Evolutionary conservation across 2,888 invertebrate genomes (phyloP).

Genomic region (Cheilosia vernalis): DNA sequence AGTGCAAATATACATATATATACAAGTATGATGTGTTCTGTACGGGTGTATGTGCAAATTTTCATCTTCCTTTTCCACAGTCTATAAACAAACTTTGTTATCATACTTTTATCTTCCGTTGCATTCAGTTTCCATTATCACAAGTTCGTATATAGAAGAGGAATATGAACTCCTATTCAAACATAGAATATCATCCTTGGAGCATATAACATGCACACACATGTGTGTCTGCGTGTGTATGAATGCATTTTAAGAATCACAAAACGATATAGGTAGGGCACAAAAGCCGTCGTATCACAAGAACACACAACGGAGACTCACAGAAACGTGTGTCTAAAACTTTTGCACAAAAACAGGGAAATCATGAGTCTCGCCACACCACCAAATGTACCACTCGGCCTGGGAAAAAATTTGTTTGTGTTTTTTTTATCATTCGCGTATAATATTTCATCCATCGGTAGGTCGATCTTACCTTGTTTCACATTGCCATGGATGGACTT

Average conservation of each 20-base stretch:
- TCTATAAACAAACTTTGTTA: conserved; percentile 74
- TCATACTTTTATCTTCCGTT: conserved; percentile 73
- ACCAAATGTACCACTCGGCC: not conserved
- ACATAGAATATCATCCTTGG: conserved; percentile 37
- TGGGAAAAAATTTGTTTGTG: not conserved
- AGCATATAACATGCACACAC: not conserved
- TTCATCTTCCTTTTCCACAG: conserved; percentile 65
- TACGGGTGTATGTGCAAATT: conserved; percentile 38
- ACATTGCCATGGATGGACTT: not conserved
- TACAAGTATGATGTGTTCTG: not conserved
- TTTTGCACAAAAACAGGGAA: conserved; percentile 35
- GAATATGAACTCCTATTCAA: conserved; percentile 59
- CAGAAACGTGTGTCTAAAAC: conserved; percentile 24
- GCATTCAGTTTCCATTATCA: conserved; percentile 73
- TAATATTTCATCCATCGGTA: conserved; percentile 23
- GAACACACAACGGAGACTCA: conserved; percentile 13
- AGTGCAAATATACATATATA: conserved; percentile 15
- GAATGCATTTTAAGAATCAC: conserved; percentile 51
- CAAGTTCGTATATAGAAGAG: conserved; percentile 54
- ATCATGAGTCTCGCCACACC: conserved; percentile 24
- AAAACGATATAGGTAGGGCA: conserved; percentile 54
- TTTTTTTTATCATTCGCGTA: conserved; percentile 34
- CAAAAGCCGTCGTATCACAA: conserved; percentile 56
- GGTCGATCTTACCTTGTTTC: conserved; percentile 11
- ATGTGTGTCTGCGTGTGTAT: not conserved